These are phyloP conservation scores for Pyrrhura leucotis DNA, from an alignment of 2,797 vertebrate species.

Conservation along the genomic window DNA sequence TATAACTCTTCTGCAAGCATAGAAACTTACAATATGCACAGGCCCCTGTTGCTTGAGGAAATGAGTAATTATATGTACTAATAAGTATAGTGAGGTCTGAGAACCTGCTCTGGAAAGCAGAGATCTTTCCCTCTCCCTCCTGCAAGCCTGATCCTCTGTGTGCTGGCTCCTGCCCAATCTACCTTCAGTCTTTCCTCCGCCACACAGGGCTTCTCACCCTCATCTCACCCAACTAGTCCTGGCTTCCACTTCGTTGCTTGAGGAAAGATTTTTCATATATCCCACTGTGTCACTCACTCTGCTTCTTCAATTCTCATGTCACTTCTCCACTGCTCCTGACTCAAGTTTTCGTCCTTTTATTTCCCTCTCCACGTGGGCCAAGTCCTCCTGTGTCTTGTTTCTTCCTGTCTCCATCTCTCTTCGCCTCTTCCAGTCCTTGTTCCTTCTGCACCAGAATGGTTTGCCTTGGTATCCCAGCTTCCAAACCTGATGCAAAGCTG, in stretches of 20 bases:
- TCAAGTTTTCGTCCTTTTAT: neutral
- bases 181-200: neutral
- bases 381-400: neutral
- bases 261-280: neutral
- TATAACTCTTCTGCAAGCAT: neutral
- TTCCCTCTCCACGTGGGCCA: neutral
- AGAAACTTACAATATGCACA: neutral
- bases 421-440: neutral
- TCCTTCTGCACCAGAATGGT: neutral
- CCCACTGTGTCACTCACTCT: fast-evolving
- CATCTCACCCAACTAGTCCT: neutral
- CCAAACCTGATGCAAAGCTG: fast-evolving
- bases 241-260: neutral
- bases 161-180: neutral
- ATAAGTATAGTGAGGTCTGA: neutral
- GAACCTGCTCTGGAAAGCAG: neutral
- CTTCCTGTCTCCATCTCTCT: neutral
- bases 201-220: neutral
- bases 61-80: neutral
- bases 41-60: neutral
- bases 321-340: neutral
- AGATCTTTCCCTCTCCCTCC: neutral
- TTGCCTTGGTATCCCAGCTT: neutral
- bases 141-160: fast-evolving
- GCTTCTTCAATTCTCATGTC: neutral